These are phyloP conservation scores for Elysia crispata DNA, from an alignment of 2,888 invertebrate genomes.

Conservation along the genomic window DNA sequence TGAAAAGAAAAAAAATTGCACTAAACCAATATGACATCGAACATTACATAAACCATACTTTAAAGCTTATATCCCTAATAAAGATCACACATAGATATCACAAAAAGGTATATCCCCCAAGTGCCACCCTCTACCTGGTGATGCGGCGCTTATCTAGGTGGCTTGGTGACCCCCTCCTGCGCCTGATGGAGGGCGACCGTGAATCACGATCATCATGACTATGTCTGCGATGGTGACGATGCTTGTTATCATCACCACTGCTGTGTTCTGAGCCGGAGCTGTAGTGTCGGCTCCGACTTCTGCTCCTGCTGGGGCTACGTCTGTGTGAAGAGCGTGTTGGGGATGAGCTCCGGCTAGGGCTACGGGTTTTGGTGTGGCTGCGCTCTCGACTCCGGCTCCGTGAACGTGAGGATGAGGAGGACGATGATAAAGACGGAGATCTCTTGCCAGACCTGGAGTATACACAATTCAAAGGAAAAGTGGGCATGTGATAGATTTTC, in stretches of 20 bases:
- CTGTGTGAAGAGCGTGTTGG: slow-evolving; percentile 45
- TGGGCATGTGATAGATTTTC: too few species aligned
- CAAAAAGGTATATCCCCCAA: too few species aligned
- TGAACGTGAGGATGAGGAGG: slow-evolving; percentile 49
- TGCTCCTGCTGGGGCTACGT: slow-evolving; percentile 50
- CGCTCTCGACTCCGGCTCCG: slow-evolving; percentile 48
- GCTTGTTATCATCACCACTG: slow-evolving; percentile 35
- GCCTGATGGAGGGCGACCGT: slow-evolving; percentile 86
- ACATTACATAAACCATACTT: too few species aligned
- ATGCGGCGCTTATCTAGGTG: slow-evolving; percentile 94
- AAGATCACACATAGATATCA: too few species aligned
- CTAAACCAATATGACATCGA: too few species aligned
- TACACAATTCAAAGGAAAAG: too few species aligned
- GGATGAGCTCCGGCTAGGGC: slow-evolving; percentile 13
- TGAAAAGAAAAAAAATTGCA: too few species aligned
- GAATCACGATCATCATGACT: slow-evolving; percentile 58
- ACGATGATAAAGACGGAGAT: background rate
- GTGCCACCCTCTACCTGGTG: slow-evolving; percentile 85
- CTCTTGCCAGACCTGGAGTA: too few species aligned
- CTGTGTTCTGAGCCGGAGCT: slow-evolving; percentile 17
- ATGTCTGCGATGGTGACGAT: slow-evolving; percentile 37
- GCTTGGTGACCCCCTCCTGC: slow-evolving; percentile 94
- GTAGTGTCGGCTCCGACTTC: slow-evolving; percentile 21
- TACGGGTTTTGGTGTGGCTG: slow-evolving; percentile 51
- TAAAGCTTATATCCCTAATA: too few species aligned